phyloP scores from a whole-genome alignment of 2,113 vertebrate species.

The Mastomys natalensis region DNA sequence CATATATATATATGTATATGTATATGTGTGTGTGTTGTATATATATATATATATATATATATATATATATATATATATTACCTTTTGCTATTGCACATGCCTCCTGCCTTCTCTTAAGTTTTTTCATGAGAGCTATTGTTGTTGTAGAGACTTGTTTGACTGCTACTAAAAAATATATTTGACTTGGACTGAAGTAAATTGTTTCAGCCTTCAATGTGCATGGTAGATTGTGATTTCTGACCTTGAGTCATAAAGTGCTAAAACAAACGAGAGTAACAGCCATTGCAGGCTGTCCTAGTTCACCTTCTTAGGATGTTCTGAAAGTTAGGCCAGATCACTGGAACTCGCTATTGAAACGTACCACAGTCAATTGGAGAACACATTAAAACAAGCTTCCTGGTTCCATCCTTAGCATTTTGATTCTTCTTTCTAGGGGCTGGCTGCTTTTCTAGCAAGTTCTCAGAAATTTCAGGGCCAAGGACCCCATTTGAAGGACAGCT shows the following conservation, averaged over 20 bases:
- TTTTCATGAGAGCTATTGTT: neutral
- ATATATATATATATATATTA: neutral
- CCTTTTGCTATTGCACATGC: neutral
- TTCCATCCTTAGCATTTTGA: neutral
- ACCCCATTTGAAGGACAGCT: neutral
- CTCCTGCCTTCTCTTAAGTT: neutral
- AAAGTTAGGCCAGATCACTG: neutral
- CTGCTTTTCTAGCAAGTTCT: conserved; percentile 23
- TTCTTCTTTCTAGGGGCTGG: neutral
- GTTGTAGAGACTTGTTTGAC: neutral
- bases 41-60: too few relatives aligned
- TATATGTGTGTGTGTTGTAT: too few relatives aligned
- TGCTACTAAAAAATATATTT: neutral
- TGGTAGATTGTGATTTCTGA: neutral
- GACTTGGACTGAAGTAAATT: neutral
- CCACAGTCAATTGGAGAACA: neutral
- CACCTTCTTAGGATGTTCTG: neutral
- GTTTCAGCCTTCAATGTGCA: neutral
- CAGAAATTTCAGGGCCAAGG: neutral
- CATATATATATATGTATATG: neutral
- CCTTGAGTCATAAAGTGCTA: neutral
- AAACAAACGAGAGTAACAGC: neutral
- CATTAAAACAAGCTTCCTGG: neutral
- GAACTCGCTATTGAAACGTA: neutral
- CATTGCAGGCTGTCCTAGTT: neutral